Conservation (phyloP, 1,140 invertebrate genomes). For the Magallana ariakensis region DNA sequence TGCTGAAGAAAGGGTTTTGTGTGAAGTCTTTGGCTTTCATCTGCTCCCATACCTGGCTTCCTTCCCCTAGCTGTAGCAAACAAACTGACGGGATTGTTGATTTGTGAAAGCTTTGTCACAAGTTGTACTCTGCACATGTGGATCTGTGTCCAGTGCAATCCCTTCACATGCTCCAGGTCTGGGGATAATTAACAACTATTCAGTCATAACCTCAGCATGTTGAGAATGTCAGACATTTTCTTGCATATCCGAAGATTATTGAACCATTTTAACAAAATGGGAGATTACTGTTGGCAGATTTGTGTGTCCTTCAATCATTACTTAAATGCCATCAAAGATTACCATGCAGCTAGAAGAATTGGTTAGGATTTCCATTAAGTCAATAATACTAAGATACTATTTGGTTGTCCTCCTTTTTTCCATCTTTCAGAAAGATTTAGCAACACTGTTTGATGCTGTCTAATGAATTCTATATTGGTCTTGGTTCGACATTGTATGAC, state of each 20-base stretch:
- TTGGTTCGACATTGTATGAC: background rate
- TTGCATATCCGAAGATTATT: background rate
- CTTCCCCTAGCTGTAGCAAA: background rate
- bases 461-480: background rate
- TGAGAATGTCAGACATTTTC: background rate
- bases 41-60: background rate
- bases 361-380: no score
- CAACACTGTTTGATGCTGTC: background rate
- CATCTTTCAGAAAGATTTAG: background rate
- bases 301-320: background rate
- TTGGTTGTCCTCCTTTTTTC: no score
- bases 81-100: background rate
- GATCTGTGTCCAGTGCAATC: conserved; percentile 1
- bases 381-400: no score
- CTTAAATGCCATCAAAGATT: no score
- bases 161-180: background rate
- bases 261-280: background rate
- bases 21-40: conserved; percentile 33
- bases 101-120: conserved; percentile 26
- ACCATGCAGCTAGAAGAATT: no score
- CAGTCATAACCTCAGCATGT: conserved; percentile 6
- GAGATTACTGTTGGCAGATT: background rate
- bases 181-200: conserved; percentile 12
- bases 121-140: conserved; percentile 21
- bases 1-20: conserved; percentile 25